Conservation (phyloP, 2,797 vertebrate species). For the Petrocephalus schoutedeni region DNA sequence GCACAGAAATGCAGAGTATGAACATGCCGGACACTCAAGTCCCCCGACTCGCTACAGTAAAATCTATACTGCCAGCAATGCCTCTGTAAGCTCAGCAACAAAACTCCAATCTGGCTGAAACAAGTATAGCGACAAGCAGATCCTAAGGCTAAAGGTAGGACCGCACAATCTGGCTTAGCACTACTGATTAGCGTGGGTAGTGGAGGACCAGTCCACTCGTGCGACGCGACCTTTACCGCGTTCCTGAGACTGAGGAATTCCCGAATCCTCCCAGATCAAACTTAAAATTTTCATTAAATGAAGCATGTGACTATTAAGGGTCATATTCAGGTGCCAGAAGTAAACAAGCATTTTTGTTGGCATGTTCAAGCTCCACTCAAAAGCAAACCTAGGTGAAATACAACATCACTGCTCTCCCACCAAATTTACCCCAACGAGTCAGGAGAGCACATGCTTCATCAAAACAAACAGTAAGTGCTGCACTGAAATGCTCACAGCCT, state of each 20-base stretch:
- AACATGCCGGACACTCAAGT: neutral
- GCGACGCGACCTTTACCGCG: neutral
- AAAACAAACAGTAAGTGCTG: neutral
- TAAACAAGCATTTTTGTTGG: neutral
- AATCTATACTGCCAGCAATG: neutral
- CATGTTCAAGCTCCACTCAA: neutral
- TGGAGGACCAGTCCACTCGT: neutral
- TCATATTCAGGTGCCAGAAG: neutral
- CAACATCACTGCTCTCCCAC: neutral
- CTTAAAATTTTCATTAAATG: neutral
- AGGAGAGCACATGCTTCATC: neutral
- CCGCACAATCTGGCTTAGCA: neutral
- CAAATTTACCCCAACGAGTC: neutral
- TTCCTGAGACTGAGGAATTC: neutral
- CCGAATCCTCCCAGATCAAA: neutral
- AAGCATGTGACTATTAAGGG: neutral
- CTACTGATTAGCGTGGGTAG: neutral
- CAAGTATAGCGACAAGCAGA: neutral
- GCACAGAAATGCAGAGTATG: neutral
- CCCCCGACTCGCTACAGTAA: neutral
- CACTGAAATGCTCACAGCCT: neutral
- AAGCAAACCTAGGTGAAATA: neutral
- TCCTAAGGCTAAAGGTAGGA: neutral
- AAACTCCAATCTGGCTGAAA: neutral
- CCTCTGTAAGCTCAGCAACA: neutral